phyloP scores from a whole-genome alignment of 2,113 vertebrate genomes.

The Seriola rivoliana region DNA sequence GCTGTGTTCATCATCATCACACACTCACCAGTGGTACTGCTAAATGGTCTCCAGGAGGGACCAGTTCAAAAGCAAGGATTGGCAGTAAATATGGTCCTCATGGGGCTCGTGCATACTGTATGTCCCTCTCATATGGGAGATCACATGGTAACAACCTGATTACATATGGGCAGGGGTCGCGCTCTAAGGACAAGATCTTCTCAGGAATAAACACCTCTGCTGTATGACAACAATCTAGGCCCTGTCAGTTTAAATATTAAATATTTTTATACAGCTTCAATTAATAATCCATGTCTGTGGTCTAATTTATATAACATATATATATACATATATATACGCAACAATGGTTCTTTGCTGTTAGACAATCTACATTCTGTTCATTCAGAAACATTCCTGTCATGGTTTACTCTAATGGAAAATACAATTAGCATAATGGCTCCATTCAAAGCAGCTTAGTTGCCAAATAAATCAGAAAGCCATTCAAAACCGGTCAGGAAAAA shows the following conservation, averaged over 20 bases:
- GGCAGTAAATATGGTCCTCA: slow-evolving; percentile 16
- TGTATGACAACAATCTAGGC: neutral
- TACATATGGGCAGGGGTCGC: neutral
- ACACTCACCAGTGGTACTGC: slow-evolving; percentile 19
- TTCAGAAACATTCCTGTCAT: neutral
- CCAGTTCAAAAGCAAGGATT: neutral
- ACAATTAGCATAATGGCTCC: slow-evolving; percentile 26
- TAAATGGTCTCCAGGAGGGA: slow-evolving; percentile 61
- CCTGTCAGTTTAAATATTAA: neutral
- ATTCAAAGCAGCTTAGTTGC: slow-evolving; percentile 12
- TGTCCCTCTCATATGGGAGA: neutral
- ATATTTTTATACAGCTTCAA: neutral
- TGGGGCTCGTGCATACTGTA: neutral
- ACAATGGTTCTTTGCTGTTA: neutral
- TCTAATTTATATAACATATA: neutral
- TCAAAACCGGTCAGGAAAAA: neutral
- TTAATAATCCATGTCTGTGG: neutral
- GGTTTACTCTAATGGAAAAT: slow-evolving; percentile 27
- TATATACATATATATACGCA: too few species aligned
- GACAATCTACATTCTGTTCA: neutral
- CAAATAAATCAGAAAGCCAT: slow-evolving; percentile 21
- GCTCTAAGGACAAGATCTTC: neutral
- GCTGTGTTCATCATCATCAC: slow-evolving; percentile 55
- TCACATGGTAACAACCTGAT: slow-evolving; percentile 12
- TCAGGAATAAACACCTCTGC: neutral